Base-by-base conservation (phyloP, 2,113 vertebrate genomes). In the Bos indicus region DNA sequence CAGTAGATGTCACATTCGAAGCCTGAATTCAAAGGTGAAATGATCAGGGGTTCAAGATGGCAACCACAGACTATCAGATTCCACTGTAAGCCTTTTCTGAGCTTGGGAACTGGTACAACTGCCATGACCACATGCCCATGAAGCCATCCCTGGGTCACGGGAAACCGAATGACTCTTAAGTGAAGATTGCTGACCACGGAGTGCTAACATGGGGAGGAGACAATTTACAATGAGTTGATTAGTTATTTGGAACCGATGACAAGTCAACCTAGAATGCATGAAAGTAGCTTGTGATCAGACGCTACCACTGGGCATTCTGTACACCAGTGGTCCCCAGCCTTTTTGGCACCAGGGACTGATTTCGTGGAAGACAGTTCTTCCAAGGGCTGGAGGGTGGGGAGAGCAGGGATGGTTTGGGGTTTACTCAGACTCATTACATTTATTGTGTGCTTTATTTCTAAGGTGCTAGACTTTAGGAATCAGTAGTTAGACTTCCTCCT, bases 81-180 rank as follows among this genome's bases (percentile, higher is more conserved):
- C 8, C 78, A 23, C 11, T 56, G n/a, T 54, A 46, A 67, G 8
- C 11, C 9, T 57, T 85, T 88, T 80, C 28, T 30, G 81, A 60
- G 5, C 7, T 23, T 13, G 43, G 17, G 15, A 43, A 33, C 30
- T 51, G 14, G 33, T 82, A 36, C 33, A 11, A 2, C 25, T 36
- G n/a, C 8, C 2, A n/a, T 25, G 25, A 4, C 46, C 33, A n/a
- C 30, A 16, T 0, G 0, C 48, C 17, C 43, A 2, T 3, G 33
- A 30, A 81, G 77, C 59, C 9, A 40, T 46, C 57, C 43, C 8
- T 48, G 40, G 52, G 13, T 26, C 51, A 10, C 8, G 7, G 23
- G 51, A 57, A 81, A 36, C 40, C 8, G 28, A 83, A 84, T 62
- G 86, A 59, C n/a, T 11, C 1, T 23, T 28, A 51, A 33, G 17